Base-by-base conservation (phyloP, 2,797 vertebrate genomes). In the Pygocentrus nattereri region DNA sequence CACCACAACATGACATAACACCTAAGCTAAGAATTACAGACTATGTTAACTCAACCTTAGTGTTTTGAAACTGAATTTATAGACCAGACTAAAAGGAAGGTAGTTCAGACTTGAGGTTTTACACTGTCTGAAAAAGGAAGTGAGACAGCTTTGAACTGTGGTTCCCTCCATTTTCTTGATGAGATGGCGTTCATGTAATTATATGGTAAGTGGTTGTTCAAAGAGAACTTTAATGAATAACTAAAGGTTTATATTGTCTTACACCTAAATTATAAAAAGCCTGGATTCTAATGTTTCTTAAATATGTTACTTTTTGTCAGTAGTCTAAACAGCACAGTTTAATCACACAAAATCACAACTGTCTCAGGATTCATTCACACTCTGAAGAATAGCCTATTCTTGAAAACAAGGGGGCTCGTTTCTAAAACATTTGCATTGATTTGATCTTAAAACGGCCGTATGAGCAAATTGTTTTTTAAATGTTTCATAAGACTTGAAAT, bases 71-170 rank as follows among this genome's bases (percentile, higher is more conserved):
- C 67, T 69, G 23, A 52, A 67, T 70, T 74, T 30, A 74, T 65
- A 18, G 16, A 80, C 82, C 8, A 2, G 27, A 31, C 68, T 27
- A 54, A 59, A 80, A 80, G 49, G 82, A 84, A 86, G 64, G 41
- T 27, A 49, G 44, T 41, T 80, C 34, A 56, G 41, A 72, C 75
- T 78, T 84, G 85, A 34, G 79, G 85, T 82, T 82, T 68, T 68
- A 74, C 7, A 3, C 12, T 27, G 27, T 47, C 25, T 67, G 78
- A 71, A 86, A 84, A 80, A 82, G 83, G 85, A 82, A 86, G 73
- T 25, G 34, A 71, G 70, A 44, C 69, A 4, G 31, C 71, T 52
- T 47, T 41, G 65, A 58, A 65, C 25, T 47, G 47, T 13, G 59
- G 23, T 49, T 34, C 68, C 41, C 27, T 73, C 38, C 65, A 34